These are phyloP conservation scores for Episyrphus balteatus DNA, from an alignment of 1,140 invertebrate genomes.

Conservation along the genomic window DNA sequence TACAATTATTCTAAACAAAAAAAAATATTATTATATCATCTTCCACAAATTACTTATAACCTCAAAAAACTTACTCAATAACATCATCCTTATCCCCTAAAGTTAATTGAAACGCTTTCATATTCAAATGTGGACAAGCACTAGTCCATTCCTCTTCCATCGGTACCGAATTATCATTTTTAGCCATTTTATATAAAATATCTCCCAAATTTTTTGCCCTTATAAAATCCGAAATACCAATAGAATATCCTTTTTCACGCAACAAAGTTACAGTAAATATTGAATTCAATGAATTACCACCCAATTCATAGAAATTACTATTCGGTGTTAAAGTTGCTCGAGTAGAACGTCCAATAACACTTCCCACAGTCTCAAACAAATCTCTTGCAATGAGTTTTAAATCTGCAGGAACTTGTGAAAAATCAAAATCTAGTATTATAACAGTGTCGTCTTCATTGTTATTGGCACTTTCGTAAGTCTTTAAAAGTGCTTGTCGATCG, in stretches of 20 bases:
- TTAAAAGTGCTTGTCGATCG: constrained; percentile 63
- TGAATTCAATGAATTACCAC: constrained; percentile 78
- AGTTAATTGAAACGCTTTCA: constrained; percentile 44
- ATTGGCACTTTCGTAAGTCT: constrained; percentile 56
- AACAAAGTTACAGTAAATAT: constrained; percentile 67
- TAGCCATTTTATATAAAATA: constrained; percentile 46
- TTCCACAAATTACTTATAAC: no score
- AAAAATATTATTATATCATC: no score
- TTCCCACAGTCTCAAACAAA: constrained; percentile 59
- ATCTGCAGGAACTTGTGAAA: constrained; percentile 45
- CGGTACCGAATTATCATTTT: constrained; percentile 19
- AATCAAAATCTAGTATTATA: constrained; percentile 43
- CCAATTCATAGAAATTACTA: constrained; percentile 71
- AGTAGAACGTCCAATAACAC: constrained; percentile 51
- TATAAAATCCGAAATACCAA: constrained; percentile 72
- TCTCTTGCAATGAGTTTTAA: constrained; percentile 50
- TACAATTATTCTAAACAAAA: constrained; percentile 57
- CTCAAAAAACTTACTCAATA: constrained; percentile 40
- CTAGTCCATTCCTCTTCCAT: constrained; percentile 19
- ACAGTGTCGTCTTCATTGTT: constrained; percentile 40
- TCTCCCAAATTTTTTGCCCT: constrained; percentile 55
- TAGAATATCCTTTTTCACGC: constrained; percentile 62
- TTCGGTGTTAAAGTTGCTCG: constrained; percentile 45
- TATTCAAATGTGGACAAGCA: constrained; percentile 35
- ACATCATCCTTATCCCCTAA: constrained; percentile 51